phyloP scores from a whole-genome alignment of 2,888 invertebrate genomes.

The Tetramorium bicarinatum region DNA sequence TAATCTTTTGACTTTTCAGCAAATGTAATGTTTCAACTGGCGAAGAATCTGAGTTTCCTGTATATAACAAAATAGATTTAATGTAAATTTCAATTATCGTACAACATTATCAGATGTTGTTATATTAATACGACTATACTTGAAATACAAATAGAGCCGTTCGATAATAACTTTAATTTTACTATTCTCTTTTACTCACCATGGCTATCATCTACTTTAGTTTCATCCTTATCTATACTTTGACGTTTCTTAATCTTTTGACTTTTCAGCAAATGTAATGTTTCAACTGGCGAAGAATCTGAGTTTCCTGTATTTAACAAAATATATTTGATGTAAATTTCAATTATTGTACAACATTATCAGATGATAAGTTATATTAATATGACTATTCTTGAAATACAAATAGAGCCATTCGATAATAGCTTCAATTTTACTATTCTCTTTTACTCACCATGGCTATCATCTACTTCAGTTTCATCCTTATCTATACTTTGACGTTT shows the following conservation, averaged over 20 bases:
- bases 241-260: neutral
- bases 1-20: neutral
- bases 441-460: slow-evolving; percentile 2
- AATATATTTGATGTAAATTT: slow-evolving; percentile 2
- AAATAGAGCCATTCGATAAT: neutral
- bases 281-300: neutral
- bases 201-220: no score
- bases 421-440: neutral
- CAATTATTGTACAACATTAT: neutral
- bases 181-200: slow-evolving; percentile 6
- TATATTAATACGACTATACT: neutral
- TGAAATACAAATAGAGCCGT: neutral
- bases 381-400: neutral
- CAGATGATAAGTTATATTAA: neutral
- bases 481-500: neutral
- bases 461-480: neutral
- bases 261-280: neutral
- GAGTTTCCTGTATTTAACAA: slow-evolving; percentile 14
- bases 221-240: neutral
- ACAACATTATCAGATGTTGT: neutral
- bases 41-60: neutral
- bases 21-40: neutral
- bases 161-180: neutral
- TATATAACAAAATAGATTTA: slow-evolving; percentile 18
- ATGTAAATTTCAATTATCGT: neutral